These are phyloP conservation scores for Sigmodon hispidus DNA, from an alignment of 2,113 vertebrate genomes.

Conservation along the genomic window DNA sequence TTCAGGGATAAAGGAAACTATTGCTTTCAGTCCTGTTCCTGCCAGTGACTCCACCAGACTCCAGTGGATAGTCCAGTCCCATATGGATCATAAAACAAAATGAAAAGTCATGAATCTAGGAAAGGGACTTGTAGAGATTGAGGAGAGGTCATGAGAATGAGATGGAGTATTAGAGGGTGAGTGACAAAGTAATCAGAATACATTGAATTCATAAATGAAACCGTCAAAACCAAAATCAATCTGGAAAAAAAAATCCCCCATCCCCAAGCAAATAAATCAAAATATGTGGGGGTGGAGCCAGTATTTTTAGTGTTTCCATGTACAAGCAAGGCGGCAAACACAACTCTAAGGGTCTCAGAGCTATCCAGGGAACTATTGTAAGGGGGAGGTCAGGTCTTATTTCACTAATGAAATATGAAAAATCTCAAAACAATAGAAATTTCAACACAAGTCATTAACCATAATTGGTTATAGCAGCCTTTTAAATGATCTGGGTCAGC, in stretches of 20 bases:
- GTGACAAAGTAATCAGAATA: background rate
- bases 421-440: slow-evolving; percentile 3
- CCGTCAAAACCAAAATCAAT: background rate
- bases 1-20: background rate
- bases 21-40: background rate
- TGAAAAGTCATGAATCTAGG: background rate
- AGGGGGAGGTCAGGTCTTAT: background rate
- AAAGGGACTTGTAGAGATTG: background rate
- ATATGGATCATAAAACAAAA: background rate
- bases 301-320: background rate
- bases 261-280: background rate
- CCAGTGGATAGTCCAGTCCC: background rate
- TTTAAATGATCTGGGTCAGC: background rate
- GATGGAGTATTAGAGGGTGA: background rate
- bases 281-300: rapidly evolving
- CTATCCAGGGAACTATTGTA: background rate
- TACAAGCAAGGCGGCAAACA: background rate
- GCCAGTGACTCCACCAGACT: background rate
- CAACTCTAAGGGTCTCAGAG: background rate
- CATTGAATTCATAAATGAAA: background rate
- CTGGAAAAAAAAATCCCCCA: background rate
- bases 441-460: background rate
- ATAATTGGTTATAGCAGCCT: background rate
- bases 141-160: background rate
- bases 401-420: background rate